These are phyloP conservation scores for Dunckerocampus dactyliophorus DNA, from an alignment of 2,113 vertebrate species.

Conservation along the genomic window DNA sequence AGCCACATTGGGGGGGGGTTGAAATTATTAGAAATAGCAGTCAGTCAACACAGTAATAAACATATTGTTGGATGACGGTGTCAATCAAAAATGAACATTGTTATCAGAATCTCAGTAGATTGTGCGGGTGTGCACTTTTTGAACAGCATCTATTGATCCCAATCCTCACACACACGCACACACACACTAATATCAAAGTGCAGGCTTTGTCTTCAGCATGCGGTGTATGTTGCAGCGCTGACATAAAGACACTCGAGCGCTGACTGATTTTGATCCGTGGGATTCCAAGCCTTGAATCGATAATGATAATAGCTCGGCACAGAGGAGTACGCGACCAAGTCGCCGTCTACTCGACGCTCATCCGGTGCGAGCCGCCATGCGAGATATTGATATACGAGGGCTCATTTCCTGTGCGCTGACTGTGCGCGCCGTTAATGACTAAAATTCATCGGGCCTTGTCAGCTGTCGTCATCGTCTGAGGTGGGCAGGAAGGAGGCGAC, in stretches of 20 bases:
- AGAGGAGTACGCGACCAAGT: constrained; percentile 22
- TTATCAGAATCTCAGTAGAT: not conserved
- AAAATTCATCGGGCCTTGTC: constrained; percentile 61
- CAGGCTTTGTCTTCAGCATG: constrained; percentile 1
- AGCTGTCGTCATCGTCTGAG: constrained; percentile 46
- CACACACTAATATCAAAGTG: not conserved
- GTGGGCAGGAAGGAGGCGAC: constrained; percentile 17
- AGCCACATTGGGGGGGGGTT: no score
- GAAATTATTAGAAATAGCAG: no score
- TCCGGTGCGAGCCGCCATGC: constrained; percentile 39
- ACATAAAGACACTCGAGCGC: constrained; percentile 15
- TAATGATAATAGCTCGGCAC: constrained; percentile 46
- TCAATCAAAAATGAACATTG: no score
- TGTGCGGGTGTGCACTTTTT: not conserved
- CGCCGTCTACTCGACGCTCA: constrained; percentile 43
- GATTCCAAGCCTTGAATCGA: constrained; percentile 23
- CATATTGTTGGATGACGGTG: no score
- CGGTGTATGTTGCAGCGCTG: not conserved
- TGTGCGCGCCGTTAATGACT: constrained; percentile 56
- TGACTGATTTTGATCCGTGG: constrained; percentile 19
- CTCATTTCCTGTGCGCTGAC: constrained; percentile 66
- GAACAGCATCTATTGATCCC: not conserved
- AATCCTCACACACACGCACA: not conserved
- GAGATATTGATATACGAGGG: constrained; percentile 50
- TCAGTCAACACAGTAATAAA: no score